Evolutionary conservation across 2,113 vertebrate species (phyloP), one percentile per base, ranked within the genome.

Genomic region (Chrysochloris asiatica): DNA sequence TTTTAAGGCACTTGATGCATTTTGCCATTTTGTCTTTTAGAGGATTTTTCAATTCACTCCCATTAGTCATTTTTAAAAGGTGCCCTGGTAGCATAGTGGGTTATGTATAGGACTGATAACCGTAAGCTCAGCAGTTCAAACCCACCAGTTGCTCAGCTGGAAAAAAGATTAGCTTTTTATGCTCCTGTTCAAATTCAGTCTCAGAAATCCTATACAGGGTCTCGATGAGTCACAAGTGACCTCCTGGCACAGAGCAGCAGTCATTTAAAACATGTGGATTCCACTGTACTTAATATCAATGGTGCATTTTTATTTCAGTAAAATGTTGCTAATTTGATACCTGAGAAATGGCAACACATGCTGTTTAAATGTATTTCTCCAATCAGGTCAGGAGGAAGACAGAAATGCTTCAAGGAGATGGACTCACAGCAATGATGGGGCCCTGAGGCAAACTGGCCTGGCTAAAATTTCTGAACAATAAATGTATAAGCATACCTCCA

Each of bases 381-480:
- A 24, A 56, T 45, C 26, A 71, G 16, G 56, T 30, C 54, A 61
- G 22, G 28, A 92, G 24, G 43, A 72, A 43, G 9, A 28, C 48
- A 45, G 61, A 84, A 50, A 9, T 28, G 30, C 11, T 24, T 56
- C 38, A 36, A 85, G 50, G 36, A 71, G 16, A n/a, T 10, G 30
- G 45, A 22, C 19, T 88, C 63, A 11, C 1, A 75, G 8, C 21
- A 78, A 50, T 59, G 61, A 41, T 50, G 30, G 16, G 6, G 16
- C 52, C 22, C 82, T 59, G 13, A 65, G 11, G 10, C 52, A 61
- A 82, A 38, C 36, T 61, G 17, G 7, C 6, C 30, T 71, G 30
- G n/a, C 33, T 76, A 61, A 21, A 71, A 78, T 67, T 90, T 90
- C 56, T 92, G 75, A 88, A 69, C 83, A n/a, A n/a, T n/a, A n/a